Conservation (phyloP, 2,113 vertebrate species). For the Crotalus viridis region DNA sequence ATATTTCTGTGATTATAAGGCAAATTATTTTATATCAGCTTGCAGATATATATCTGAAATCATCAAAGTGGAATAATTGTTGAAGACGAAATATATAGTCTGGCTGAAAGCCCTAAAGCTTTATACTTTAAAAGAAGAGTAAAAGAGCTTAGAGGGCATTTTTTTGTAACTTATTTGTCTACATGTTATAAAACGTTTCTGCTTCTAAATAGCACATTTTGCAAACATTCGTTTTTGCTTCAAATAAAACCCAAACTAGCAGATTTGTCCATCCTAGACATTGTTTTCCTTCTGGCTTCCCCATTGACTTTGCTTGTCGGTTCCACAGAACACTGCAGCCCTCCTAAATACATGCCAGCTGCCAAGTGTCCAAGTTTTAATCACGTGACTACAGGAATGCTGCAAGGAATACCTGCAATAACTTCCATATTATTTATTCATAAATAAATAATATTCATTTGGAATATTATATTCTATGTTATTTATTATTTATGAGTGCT, state of each 20-base stretch:
- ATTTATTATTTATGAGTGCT: not conserved
- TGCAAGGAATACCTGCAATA: not conserved
- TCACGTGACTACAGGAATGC: not conserved
- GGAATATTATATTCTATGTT: not conserved
- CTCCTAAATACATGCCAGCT: not conserved
- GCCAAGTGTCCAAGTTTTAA: not conserved
- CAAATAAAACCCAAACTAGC: not conserved
- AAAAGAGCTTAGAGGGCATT: not conserved
- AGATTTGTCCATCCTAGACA: not conserved
- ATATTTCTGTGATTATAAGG: not conserved
- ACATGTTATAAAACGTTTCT: not conserved
- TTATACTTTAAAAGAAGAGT: constrained; percentile 16
- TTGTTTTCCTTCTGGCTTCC: not conserved
- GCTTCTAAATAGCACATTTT: not conserved
- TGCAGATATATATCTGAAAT: not conserved
- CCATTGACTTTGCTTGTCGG: not conserved
- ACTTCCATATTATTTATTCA: not conserved
- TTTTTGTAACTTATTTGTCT: not conserved
- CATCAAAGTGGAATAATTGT: not conserved
- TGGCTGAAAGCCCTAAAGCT: not conserved
- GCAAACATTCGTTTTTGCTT: not conserved
- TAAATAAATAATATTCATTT: not conserved
- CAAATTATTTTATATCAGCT: not conserved
- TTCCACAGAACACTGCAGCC: not conserved
- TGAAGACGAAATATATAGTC: not conserved